Evolutionary conservation across 2,113 vertebrate genomes (phyloP).

Genomic region (Actinemys pallida): DNA sequence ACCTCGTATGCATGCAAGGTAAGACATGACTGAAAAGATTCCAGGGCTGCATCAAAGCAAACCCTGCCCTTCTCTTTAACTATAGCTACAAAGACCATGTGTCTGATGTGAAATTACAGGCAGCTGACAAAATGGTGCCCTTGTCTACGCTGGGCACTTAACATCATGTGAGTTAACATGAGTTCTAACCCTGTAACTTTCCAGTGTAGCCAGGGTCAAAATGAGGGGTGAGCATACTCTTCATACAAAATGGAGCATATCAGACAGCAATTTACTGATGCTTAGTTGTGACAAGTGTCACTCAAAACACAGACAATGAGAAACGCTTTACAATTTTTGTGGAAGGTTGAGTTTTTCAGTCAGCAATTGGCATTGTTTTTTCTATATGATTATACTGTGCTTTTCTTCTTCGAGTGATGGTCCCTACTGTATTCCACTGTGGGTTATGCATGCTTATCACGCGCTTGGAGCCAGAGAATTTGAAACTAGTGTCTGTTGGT

Average conservation of each 20-base stretch:
- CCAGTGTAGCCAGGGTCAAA: background rate
- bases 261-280: background rate
- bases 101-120: background rate
- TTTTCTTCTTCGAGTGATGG: no score
- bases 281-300: background rate
- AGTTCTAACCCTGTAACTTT: background rate
- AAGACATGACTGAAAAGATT: background rate
- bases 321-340: no score
- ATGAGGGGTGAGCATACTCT: background rate
- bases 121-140: background rate
- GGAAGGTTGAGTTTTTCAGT: no score
- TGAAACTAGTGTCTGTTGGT: no score
- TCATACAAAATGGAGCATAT: background rate
- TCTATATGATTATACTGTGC: no score
- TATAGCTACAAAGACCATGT: background rate
- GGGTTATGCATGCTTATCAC: no score
- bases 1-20: background rate
- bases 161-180: fast-evolving
- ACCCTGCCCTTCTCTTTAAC: background rate
- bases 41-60: background rate
- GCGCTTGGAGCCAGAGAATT: no score
- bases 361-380: no score
- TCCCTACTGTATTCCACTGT: no score
- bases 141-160: background rate
- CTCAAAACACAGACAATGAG: background rate